These are phyloP conservation scores for Sebastes kiyomatsui DNA, from an alignment of 2,797 vertebrate genomes.

Conservation along the genomic window DNA sequence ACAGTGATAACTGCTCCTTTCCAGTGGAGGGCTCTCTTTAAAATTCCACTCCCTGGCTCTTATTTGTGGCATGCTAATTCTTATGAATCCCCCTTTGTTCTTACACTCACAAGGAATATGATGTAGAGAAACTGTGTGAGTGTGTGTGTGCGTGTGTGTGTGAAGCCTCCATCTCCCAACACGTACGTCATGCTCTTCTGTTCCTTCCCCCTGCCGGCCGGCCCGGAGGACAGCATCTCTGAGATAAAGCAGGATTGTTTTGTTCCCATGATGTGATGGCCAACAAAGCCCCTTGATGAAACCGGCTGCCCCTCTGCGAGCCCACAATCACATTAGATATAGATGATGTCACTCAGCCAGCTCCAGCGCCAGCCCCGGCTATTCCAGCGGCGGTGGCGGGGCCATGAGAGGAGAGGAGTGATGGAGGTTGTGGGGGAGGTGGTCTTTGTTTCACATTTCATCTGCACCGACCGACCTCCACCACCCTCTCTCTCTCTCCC, in stretches of 20 bases:
- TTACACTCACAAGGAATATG: constrained; percentile 26
- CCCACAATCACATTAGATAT: constrained; percentile 67
- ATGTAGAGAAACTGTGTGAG: constrained; percentile 7
- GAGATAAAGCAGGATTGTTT: constrained; percentile 65
- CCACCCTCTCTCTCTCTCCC: neutral
- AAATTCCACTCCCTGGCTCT: neutral
- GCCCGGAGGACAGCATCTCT: neutral
- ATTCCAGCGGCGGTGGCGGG: constrained; percentile 57
- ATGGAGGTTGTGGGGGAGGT: constrained; percentile 52
- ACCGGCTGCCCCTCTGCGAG: constrained; percentile 47
- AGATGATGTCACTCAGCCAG: constrained; percentile 77
- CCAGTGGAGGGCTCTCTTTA: constrained; percentile 44
- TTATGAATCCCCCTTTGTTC: constrained; percentile 50
- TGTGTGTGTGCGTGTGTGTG: neutral
- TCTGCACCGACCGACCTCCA: constrained; percentile 26
- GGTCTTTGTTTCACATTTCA: constrained; percentile 77
- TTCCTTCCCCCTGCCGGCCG: constrained; percentile 1
- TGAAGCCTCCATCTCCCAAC: constrained; percentile 11
- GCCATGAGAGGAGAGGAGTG: constrained; percentile 46
- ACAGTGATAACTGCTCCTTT: constrained; percentile 31
- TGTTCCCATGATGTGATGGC: constrained; percentile 67
- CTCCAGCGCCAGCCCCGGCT: constrained; percentile 42
- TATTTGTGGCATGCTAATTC: neutral
- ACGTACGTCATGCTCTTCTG: neutral
- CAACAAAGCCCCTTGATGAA: constrained; percentile 76